Conservation (phyloP, 37 sponge, comb jelly and placozoan genomes). For the Spongilla lacustris region DNA sequence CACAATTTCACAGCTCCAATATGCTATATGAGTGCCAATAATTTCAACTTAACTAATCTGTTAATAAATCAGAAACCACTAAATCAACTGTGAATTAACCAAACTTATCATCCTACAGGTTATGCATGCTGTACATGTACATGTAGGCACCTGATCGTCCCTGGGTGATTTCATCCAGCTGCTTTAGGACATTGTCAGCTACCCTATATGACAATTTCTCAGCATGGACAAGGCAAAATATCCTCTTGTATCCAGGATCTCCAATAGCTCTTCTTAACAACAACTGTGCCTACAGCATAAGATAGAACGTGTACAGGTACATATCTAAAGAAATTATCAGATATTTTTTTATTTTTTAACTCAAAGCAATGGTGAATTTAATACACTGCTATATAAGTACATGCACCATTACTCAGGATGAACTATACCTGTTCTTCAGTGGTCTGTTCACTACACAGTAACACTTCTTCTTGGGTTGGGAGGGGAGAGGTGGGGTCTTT, state of each 20-base stretch:
- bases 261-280: conserved; percentile 56
- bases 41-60: no score
- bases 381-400: not conserved
- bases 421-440: conserved; percentile 36
- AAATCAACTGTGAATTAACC: no score
- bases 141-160: conserved; percentile 12
- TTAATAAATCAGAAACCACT: no score
- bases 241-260: conserved; percentile 34
- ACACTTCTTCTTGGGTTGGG: conserved; percentile 50
- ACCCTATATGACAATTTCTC: conserved; percentile 57
- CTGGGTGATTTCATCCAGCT: conserved; percentile 25
- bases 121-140: no score
- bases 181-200: conserved; percentile 18
- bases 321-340: no score
- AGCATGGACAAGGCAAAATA: conserved; percentile 61
- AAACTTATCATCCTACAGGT: no score
- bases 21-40: no score
- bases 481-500: conserved; percentile 13
- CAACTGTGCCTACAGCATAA: conserved; percentile 22
- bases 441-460: conserved; percentile 27
- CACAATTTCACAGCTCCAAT: no score
- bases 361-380: not conserved
- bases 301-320: not conserved
- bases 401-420: not conserved
- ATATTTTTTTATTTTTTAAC: no score